Evolutionary conservation across 2,888 invertebrate species (phyloP), one percentile per base, ranked within the genome.

Genomic region (Nephrocerus scutellatus): DNA sequence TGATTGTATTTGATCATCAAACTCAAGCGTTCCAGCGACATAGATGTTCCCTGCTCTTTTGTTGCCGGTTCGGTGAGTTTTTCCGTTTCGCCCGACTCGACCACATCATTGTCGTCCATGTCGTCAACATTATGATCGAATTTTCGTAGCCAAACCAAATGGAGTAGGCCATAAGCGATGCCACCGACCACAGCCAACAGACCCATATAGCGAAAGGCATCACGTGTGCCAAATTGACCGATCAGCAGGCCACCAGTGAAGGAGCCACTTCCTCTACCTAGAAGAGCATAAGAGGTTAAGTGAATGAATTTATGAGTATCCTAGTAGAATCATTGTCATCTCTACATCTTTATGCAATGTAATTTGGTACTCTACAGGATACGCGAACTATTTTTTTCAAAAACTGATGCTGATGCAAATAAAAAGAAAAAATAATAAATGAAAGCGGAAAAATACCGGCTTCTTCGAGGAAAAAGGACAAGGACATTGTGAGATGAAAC

Each of bases 171-270:
- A 49, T 87, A 87, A 4, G 77, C 60, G 5, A 81, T 70, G 16
- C 85, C 86, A 13, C 82, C 80, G 2, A 78, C 72, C 39, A 82
- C 80, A 0, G 84, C 82, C 29, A 80, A 71, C 1, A 82, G 67
- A 0, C 86, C 86, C 83, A 87, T 85, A 47, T 83, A 76, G 12
- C 84, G 74, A 61, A 87, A 88, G 1, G 84, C 80, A 57, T 84
- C 77, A 40, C 85, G 71, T 6, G 84, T 86, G 1, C 84, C 85
- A 28, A 82, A 73, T 35, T 79, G 77, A 1, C 81, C 81, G 46
- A 87, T 85, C 9, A 87, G 71, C 12, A 82, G 73, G 28, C 87
- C 87, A 14, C 87, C 87, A 6, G 81, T 74, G 48, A 87, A 86
- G 54, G 84, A 84, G 14, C 87, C 87, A 56, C 83, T 84, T 21